Evolutionary conservation across 2,888 invertebrate species (phyloP), one percentile per base, ranked within the genome.

Genomic region (Patella pellucida): DNA sequence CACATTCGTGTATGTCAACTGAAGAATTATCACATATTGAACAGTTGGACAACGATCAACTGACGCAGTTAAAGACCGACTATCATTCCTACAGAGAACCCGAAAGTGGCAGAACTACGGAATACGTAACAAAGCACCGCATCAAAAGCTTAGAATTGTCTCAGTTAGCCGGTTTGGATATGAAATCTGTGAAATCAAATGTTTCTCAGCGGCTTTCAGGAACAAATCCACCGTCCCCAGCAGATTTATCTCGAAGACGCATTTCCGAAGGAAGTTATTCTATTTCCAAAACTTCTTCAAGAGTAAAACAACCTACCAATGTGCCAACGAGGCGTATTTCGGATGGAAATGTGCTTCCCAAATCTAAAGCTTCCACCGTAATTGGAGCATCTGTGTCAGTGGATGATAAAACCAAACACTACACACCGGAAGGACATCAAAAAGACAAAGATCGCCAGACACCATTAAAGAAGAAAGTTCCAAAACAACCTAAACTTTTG

Each of bases 191-290:
- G 27, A 73, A 73, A 41, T 52, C 68, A 5, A 77, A 78, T 51
- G 73, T 79, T 15, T 62, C 77, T n/a, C 67, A 62, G 14, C 62
- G 82, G 23, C 76, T 79, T 41, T 68, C 76, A 23, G 62, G 62
- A 62, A 12, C 62, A 19, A 62, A n/a, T 23, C 11, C 62, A 9
- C 62, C 62, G 23, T 62, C 62, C 23, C n/a, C 9, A 9, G n/a
- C 62, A 14, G 19, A 62, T n/a, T 14, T 62, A 7, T n/a, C n/a
- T n/a, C n/a, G 62, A 62, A 62, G 62, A 19, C 62, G 62, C 14
- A 23, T 62, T 62, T 62, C 62, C 14, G 62, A 62, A 11, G 62
- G 62, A 62, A 62, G 3, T 11, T n/a, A 23, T 23, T n/a, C 62
- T 12, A 23, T 62, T 23, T n/a, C 62, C 9, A 62, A 62, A 62